phyloP scores from a whole-genome alignment of 2,113 vertebrate species.

The Chaetorhynchus papuensis region DNA sequence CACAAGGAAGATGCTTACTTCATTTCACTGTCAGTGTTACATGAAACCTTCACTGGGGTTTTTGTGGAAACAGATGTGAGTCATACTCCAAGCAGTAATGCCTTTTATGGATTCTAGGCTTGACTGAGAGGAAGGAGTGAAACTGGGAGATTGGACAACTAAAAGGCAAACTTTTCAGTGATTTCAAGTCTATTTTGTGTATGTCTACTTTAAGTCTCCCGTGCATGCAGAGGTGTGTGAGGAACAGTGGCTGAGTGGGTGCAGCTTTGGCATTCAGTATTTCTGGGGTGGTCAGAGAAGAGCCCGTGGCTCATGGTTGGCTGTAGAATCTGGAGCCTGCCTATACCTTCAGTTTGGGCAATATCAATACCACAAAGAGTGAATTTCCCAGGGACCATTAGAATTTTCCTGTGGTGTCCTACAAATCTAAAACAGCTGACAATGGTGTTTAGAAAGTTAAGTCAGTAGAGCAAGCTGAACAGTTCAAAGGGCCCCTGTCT shows the following conservation, averaged over 20 bases:
- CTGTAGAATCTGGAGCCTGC: neutral
- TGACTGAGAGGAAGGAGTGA: neutral
- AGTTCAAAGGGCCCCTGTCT: neutral
- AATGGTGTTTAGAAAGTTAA: neutral
- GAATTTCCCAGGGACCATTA: neutral
- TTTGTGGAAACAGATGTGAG: neutral
- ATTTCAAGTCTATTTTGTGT: neutral
- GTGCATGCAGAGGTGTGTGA: neutral
- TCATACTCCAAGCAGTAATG: neutral
- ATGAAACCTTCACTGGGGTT: neutral
- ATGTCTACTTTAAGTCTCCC: neutral
- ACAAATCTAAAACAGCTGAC: neutral
- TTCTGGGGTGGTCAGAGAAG: neutral
- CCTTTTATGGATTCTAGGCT: neutral
- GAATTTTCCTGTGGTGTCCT: neutral
- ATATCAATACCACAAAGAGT: neutral
- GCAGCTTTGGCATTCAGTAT: neutral
- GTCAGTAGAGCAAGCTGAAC: neutral
- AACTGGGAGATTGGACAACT: neutral
- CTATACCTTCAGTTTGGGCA: neutral
- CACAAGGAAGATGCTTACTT: neutral
- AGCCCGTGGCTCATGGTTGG: neutral
- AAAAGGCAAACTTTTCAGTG: neutral
- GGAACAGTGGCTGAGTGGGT: neutral
- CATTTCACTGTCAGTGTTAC: neutral